These are phyloP conservation scores for Drosophila sproati DNA, from an alignment of 1,140 invertebrate genomes.

Conservation along the genomic window DNA sequence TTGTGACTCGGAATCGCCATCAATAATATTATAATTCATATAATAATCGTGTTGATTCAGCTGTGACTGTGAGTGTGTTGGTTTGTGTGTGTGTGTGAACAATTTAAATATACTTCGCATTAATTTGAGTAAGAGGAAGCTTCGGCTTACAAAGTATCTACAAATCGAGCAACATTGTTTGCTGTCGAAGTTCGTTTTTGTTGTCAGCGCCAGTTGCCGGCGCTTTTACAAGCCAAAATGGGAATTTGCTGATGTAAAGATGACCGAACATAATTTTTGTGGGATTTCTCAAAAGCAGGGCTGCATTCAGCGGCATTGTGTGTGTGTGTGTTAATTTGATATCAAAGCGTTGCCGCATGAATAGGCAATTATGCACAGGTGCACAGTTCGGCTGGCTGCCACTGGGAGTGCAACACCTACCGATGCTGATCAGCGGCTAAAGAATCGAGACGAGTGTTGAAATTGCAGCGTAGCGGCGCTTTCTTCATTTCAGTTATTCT, in stretches of 20 bases:
- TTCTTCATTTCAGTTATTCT: constrained; percentile 48
- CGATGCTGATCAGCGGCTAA: constrained; percentile 21
- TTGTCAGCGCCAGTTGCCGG: constrained; percentile 2
- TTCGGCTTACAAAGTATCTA: neutral
- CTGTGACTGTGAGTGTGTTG: too few species aligned
- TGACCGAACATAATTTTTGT: constrained; percentile 68
- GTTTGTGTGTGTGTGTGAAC: too few species aligned
- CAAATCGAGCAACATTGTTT: neutral
- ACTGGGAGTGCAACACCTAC: constrained; percentile 63
- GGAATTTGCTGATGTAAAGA: constrained; percentile 71
- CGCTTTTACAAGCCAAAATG: constrained; percentile 26
- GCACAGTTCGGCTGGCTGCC: constrained; percentile 41
- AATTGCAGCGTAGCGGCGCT: constrained; percentile 57
- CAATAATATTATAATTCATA: too few species aligned
- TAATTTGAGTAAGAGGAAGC: too few species aligned
- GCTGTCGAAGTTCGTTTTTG: neutral
- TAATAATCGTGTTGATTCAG: too few species aligned
- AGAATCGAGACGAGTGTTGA: constrained; percentile 31
- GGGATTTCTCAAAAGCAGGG: constrained; percentile 50
- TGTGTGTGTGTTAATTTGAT: constrained; percentile 65
- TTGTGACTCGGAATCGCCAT: neutral
- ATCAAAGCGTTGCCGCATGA: constrained; percentile 70
- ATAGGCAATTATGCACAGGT: constrained; percentile 77
- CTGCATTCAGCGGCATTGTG: constrained; percentile 1
- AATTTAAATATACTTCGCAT: too few species aligned